Evolutionary conservation across 2,113 vertebrate species (phyloP).

Genomic region (Heterotis niloticus): DNA sequence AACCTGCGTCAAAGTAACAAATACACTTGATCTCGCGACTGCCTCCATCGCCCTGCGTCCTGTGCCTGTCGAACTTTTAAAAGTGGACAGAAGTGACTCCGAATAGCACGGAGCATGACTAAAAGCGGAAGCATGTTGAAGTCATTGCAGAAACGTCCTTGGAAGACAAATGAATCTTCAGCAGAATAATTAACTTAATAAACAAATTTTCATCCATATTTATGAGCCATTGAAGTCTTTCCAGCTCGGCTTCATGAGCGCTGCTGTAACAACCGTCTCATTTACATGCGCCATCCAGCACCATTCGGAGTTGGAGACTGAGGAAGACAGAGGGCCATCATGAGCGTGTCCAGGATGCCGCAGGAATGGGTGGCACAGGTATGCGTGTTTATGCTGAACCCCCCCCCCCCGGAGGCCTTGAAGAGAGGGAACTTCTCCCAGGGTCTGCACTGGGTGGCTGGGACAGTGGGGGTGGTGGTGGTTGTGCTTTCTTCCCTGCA

Average conservation of each 20-base stretch:
- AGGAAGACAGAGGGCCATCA: neutral
- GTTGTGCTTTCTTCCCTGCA: conserved; percentile 5
- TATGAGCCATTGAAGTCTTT: conserved; percentile 95
- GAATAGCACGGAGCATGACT: conserved; percentile 87
- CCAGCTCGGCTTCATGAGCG: conserved; percentile 92
- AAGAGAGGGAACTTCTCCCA: neutral
- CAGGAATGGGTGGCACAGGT: neutral
- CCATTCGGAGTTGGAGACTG: conserved; percentile 67
- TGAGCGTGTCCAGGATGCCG: neutral
- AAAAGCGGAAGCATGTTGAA: conserved; percentile 89
- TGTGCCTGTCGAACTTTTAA: conserved; percentile 62
- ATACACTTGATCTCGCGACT: neutral
- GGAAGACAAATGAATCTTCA: conserved; percentile 96
- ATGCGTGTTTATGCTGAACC: neutral
- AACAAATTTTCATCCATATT: conserved; percentile 98
- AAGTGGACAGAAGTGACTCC: conserved; percentile 84
- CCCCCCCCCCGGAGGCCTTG: neutral
- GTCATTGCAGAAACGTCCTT: conserved; percentile 91
- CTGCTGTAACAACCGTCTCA: conserved; percentile 95
- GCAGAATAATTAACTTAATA: conserved; percentile 98
- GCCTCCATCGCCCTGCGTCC: neutral
- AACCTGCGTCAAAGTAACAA: neutral
- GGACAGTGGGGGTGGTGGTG: neutral
- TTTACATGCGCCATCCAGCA: conserved; percentile 90
- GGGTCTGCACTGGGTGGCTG: neutral